Base-by-base conservation (phyloP, 2,888 invertebrate species). In the Leistus spinibarbis region DNA sequence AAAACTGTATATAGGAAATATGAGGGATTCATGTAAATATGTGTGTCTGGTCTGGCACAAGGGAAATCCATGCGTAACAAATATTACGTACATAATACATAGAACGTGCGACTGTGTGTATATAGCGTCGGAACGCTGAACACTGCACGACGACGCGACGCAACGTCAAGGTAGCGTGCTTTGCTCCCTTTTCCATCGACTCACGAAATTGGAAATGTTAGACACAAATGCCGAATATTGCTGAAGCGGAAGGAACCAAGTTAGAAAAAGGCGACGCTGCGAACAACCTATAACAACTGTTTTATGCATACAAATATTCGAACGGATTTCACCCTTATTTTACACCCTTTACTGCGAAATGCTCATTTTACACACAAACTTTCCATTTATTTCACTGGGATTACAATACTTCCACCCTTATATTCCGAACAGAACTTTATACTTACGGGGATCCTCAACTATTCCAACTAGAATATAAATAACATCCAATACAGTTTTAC, bases 41-140 rank as follows among this genome's bases (percentile, higher is more conserved):
- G 64, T 65, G 72, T n/a, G n/a, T n/a, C n/a, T n/a, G n/a, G n/a
- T 57, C 56, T 54, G 64, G 54, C 63, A 71, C 71, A 71, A 64
- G 63, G 71, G 66, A 72, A 72, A 72, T 71, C 66, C 72, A 72
- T 72, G 72, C 72, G 72, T 72, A 65, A 72, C 72, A 72, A 72
- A 72, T 72, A 72, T 53, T 56, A 66, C 56, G 53, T 27, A 23
- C 64, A 64, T 23, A 16, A 24, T 1, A 57, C 7, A 57, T n/a
- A n/a, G n/a, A n/a, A n/a, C 7, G 10, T 7, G 53, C 53, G 53
- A 53, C 7, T 10, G 53, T 53, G n/a, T n/a, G n/a, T n/a, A n/a
- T n/a, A n/a, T n/a, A 40, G 40, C 13, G 13, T 1, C 40, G 40
- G 40, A 10, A 40, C 40, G 5, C 40, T 40, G 40, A 40, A 40